These are phyloP conservation scores for Drosophila robusta DNA, from an alignment of 2,888 invertebrate species.

Conservation along the genomic window DNA sequence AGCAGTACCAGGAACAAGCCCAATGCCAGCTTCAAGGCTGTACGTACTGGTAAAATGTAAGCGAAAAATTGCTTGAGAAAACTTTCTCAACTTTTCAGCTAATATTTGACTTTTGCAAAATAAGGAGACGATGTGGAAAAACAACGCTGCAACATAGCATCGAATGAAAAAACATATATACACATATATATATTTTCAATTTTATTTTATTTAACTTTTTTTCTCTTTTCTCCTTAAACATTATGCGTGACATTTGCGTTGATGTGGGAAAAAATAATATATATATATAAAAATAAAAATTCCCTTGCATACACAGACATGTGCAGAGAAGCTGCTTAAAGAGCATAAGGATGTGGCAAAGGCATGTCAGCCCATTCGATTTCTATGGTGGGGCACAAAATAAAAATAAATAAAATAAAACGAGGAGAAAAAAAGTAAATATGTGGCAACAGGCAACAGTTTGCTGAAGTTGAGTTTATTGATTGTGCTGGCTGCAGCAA, in stretches of 20 bases:
- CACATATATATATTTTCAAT: slow-evolving; percentile 36
- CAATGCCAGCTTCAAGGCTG: slow-evolving; percentile 19
- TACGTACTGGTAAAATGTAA: slow-evolving; percentile 68
- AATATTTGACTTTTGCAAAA: slow-evolving; percentile 82
- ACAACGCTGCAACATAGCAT: slow-evolving; percentile 63
- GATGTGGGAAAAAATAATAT: slow-evolving; percentile 49
- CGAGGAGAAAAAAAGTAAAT: slow-evolving; percentile 38
- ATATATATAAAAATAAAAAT: slow-evolving; percentile 16
- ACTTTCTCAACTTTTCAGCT: slow-evolving; percentile 83
- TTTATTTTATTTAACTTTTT: slow-evolving; percentile 40
- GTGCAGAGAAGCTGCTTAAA: slow-evolving; percentile 31
- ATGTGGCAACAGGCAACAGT: slow-evolving; percentile 57
- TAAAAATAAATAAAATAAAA: not conserved
- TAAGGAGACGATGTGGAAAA: slow-evolving; percentile 77
- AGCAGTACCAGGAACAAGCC: slow-evolving; percentile 9
- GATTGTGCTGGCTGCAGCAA: slow-evolving; percentile 47
- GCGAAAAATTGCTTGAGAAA: slow-evolving; percentile 81
- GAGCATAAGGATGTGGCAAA: slow-evolving; percentile 38
- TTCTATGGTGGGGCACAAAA: slow-evolving; percentile 1
- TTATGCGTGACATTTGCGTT: slow-evolving; percentile 76
- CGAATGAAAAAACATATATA: slow-evolving; percentile 49
- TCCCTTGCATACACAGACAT: slow-evolving; percentile 10
- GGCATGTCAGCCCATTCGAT: slow-evolving; percentile 41
- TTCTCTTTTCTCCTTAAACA: slow-evolving; percentile 50
- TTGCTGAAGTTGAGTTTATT: slow-evolving; percentile 46